Evolutionary conservation across 1,140 invertebrate species (phyloP), one percentile per base, ranked within the genome.

Genomic region (Danaus plexippus): DNA sequence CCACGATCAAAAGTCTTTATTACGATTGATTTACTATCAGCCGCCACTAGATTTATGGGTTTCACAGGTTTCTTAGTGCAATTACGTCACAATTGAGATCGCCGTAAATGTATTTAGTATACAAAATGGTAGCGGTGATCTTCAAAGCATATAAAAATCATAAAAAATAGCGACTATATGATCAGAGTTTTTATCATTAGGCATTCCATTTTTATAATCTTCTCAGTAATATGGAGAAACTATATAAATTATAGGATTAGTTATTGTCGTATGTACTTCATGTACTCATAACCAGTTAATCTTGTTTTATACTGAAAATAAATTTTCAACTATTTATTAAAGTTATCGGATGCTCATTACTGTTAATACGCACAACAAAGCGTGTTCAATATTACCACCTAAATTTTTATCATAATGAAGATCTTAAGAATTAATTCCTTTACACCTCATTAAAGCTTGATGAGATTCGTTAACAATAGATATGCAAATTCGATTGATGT

Each of bases 381-480:
- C 22, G 7, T 6, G 61, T 61, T 43, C 54, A 51, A 48, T 63
- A 60, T 82, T 75, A 82, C 78, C 70, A 59, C 57, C 64, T 58
- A 62, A 64, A 82, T 82, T 60, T 59, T 71, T 77, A 83, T 85
- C 80, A 71, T 49, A 51, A 52, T 51, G 53, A 53, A 73, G 62
- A 85, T 85, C 82, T 73, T 47, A 69, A 55, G 61, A 71, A 83
- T 84, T 81, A 84, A 85, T 81, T 77, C 60, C 63, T 72, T 81
- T 76, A 84, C 80, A 83, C 80, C 77, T 80, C 72, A 81, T 84
- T 82, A 84, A 80, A 69, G 79, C 80, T 76, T 47, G 53, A 63
- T 57, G 54, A 65, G 66, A 71, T 67, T 73, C 67, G 70, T 83
- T 81, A 70, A 84, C 73, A 80, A 77, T 77, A 70, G 64, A 80